A percentile compares a stretch with the other conserved stretches of the same genome.
These are phyloP conservation scores for Andrena hattorfiana DNA, from an alignment of 2,888 invertebrate species.

Conservation along the genomic window DNA sequence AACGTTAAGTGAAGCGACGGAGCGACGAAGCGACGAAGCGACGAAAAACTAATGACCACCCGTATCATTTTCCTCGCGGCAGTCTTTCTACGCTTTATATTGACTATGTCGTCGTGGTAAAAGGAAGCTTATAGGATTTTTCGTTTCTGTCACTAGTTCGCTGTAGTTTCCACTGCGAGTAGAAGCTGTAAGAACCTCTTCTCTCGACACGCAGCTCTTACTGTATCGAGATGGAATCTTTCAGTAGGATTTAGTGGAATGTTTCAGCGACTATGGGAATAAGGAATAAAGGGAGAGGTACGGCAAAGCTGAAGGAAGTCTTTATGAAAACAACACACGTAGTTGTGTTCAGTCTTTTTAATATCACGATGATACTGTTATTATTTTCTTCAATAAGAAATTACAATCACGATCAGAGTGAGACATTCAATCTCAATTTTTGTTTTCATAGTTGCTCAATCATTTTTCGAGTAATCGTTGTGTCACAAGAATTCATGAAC, in stretches of 20 bases:
- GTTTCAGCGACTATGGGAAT: constrained; percentile 48
- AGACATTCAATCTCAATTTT: too few relatives aligned
- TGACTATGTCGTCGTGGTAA: constrained; percentile 63
- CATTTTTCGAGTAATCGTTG: too few relatives aligned
- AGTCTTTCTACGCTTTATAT: constrained; percentile 54
- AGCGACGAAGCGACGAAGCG: not conserved
- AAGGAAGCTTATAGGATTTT: constrained; percentile 69
- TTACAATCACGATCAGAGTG: not conserved
- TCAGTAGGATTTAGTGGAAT: constrained; percentile 66
- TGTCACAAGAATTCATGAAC: not conserved
- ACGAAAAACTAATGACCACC: constrained; percentile 12
- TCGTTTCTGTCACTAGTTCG: constrained; percentile 65
- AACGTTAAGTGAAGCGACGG: constrained; percentile 27
- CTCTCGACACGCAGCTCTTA: constrained; percentile 54
- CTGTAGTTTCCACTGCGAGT: constrained; percentile 56
- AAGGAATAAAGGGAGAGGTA: constrained; percentile 10
- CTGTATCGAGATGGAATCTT: constrained; percentile 57
- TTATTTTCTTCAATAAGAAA: too few relatives aligned
- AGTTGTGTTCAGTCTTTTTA: not conserved
- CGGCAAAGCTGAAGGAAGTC: constrained; percentile 19
- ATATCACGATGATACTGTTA: too few relatives aligned
- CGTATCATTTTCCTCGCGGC: not conserved
- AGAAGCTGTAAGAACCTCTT: constrained; percentile 62
- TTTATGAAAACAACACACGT: not conserved
- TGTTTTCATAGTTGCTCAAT: too few relatives aligned